These are phyloP conservation scores for Trichonephila inaurata DNA, from an alignment of 1,140 invertebrate genomes.

Conservation along the genomic window DNA sequence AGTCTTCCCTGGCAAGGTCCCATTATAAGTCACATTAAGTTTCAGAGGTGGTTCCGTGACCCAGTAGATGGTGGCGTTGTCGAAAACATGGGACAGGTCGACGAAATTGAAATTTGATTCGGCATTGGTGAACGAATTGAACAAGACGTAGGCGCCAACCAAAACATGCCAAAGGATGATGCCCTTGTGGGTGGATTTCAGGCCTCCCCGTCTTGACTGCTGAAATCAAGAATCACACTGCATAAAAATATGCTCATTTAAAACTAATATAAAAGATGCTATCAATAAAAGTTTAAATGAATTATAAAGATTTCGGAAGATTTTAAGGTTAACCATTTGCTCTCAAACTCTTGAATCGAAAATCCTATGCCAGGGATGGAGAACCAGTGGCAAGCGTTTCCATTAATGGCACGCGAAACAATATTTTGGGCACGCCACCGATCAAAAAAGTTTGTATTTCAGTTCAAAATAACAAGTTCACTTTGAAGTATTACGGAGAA, in stretches of 20 bases:
- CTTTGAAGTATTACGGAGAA: no score
- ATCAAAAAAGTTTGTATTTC: no score
- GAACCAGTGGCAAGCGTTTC: no score
- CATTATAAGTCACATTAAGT: conserved; percentile 67
- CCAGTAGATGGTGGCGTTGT: conserved; percentile 75
- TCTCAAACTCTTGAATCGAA: no score
- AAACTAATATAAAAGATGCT: no score
- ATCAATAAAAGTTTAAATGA: no score
- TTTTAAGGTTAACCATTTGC: no score
- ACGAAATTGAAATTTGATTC: neutral
- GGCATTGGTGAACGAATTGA: neutral
- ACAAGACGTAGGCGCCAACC: conserved; percentile 1
- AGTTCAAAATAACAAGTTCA: no score
- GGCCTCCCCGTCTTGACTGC: neutral
- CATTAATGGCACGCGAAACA: no score
- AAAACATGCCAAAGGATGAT: conserved; percentile 56
- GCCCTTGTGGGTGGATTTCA: conserved; percentile 43
- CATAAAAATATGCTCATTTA: neutral
- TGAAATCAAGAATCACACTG: neutral
- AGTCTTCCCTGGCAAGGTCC: neutral
- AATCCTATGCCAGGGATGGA: no score
- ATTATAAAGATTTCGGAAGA: no score
- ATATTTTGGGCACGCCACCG: no score
- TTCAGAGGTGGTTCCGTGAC: conserved; percentile 50
- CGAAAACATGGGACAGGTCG: conserved; percentile 72